These are phyloP conservation scores for Simalia tracyae DNA, from an alignment of 2,797 vertebrate species.

Conservation along the genomic window DNA sequence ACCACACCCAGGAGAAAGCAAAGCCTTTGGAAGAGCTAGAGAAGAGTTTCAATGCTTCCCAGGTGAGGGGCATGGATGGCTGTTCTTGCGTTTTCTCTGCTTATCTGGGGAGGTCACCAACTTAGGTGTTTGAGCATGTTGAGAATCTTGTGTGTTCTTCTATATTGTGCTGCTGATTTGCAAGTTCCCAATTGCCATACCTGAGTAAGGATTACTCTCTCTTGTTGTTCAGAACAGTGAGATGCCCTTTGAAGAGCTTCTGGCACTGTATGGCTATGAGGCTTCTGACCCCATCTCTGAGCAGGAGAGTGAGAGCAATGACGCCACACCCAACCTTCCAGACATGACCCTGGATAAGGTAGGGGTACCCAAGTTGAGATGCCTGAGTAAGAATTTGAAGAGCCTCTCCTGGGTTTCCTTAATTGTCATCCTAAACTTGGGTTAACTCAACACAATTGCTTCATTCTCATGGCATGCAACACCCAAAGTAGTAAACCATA, in stretches of 20 bases:
- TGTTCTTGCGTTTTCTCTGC: rapidly evolving
- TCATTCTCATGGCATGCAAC: background rate
- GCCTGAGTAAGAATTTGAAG: no score
- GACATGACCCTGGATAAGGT: slow-evolving; percentile 91
- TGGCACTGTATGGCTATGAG: slow-evolving; percentile 91
- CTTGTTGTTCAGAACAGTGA: slow-evolving; percentile 81
- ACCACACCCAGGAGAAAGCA: slow-evolving; percentile 64
- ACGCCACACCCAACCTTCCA: slow-evolving; percentile 77
- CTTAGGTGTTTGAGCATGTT: background rate
- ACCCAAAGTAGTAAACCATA: background rate
- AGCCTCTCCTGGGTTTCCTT: background rate
- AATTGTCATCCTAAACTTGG: background rate
- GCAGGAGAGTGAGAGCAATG: slow-evolving; percentile 82
- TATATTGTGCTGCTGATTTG: no score
- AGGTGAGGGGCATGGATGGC: slow-evolving; percentile 58
- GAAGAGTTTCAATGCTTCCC: slow-evolving; percentile 72
- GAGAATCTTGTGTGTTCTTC: background rate
- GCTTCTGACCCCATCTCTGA: slow-evolving; percentile 81
- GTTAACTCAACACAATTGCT: background rate
- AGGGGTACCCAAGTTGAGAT: slow-evolving; percentile 30
- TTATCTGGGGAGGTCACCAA: background rate
- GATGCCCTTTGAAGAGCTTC: slow-evolving; percentile 90
- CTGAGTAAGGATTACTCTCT: slow-evolving; percentile 8
- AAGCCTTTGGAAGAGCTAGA: slow-evolving; percentile 78
- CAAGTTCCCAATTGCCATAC: no score